Conservation (phyloP, 2,113 vertebrate species). For the Myiopsitta monachus region DNA sequence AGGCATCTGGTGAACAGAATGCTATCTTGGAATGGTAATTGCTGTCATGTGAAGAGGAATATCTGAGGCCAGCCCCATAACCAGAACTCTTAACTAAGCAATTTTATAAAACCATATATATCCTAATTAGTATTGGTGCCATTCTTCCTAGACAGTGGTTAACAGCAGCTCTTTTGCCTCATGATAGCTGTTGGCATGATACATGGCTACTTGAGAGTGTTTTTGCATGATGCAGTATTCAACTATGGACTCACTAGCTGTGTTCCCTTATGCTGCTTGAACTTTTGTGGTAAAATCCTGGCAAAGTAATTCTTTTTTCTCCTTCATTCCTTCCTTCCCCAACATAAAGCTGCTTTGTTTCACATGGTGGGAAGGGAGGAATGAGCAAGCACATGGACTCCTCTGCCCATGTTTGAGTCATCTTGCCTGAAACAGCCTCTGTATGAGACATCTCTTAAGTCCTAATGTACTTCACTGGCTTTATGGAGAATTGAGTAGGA, state of each 20-base stretch:
- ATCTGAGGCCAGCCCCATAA: neutral
- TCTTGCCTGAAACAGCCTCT: slow-evolving; percentile 7
- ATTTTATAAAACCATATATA: neutral
- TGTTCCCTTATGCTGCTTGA: neutral
- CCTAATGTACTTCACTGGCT: neutral
- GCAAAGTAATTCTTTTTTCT: neutral
- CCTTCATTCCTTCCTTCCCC: neutral
- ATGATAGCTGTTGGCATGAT: neutral
- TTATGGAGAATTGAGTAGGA: neutral
- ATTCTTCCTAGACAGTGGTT: neutral
- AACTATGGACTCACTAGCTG: neutral
- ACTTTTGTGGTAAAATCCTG: neutral
- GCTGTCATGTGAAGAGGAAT: neutral
- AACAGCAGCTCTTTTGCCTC: neutral
- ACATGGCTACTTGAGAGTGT: neutral
- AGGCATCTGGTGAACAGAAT: neutral
- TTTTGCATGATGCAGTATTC: neutral
- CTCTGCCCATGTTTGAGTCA: neutral
- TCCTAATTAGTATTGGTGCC: neutral
- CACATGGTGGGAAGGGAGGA: neutral
- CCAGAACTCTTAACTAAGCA: neutral
- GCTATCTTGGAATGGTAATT: neutral
- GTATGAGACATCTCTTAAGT: neutral
- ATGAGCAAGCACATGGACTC: neutral
- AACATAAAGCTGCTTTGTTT: neutral